Base-by-base conservation (phyloP, 1,140 invertebrate species). In the Lepidurus apus region DNA sequence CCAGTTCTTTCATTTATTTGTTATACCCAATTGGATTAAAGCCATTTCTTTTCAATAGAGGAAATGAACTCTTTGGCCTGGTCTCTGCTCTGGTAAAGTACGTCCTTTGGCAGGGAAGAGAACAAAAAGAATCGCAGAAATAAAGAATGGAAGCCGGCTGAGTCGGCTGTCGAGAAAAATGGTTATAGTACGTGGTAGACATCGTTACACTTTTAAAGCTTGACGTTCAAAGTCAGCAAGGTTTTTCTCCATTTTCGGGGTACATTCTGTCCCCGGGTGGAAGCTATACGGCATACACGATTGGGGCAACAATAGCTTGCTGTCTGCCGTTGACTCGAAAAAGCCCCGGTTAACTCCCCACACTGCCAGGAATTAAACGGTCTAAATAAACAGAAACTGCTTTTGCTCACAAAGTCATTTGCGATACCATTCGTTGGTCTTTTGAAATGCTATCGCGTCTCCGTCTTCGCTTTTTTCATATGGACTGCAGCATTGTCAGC, bases 21-120 rank as follows among this genome's bases (percentile, higher is more conserved):
- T 21, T 65, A 65, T 11, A 65, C 13, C 53, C 53, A 65, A 65
- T 65, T 65, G 53, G 53, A 65, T 65, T 65, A 65, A 65, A 65
- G 53, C 53, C 53, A 65, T 65, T 65, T 17, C 53, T 65, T 17
- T 7, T 65, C 17, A 65, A 65, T 65, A 65, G 53, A 65, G 5
- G 53, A 21, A 65, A 65, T 21, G 53, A 65, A 65, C 53, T 65
- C 13, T 65, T 65, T 65, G 8, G 53, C 53, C 53, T 65, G 53
- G 53, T 65, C 53, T 65, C 1, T 65, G 53, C 34, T 34, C 34
- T n/a, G 13, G 53, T 17, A n/a, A 9, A 34, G 34, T 65, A 9
- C 53, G n/a, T 65, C 53, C 53, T 65, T 65, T 65, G 53, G 17
- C 53, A 65, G 13, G 17, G 21, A 65, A 10, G 45, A 10, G 45